Base-by-base conservation (phyloP, 2,797 vertebrate species). In the Toxotes lorentzi region DNA sequence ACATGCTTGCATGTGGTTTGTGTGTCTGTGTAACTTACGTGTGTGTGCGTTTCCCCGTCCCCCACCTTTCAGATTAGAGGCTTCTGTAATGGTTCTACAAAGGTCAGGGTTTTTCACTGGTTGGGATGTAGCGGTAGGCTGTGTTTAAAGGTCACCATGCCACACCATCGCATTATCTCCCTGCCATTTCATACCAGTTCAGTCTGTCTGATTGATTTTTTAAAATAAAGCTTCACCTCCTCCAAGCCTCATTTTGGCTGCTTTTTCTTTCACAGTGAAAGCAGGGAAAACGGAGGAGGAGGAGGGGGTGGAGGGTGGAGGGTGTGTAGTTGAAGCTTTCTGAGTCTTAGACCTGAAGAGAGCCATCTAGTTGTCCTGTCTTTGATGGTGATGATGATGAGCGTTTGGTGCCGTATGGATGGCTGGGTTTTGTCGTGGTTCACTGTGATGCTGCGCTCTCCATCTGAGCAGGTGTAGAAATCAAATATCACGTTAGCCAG, bases 31-130 rank as follows among this genome's bases (percentile, higher is more conserved):
- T 21, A 71, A 58, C 53, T 70, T n/a, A 62, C 2, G 10, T 77
- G 9, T 60, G 23, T 79, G 19, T 50, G 24, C 77, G 40, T 62
- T 60, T 79, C 50, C 64, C 73, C 66, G 73, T 83, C 84, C 80
- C 86, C 79, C 83, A 78, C 84, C 86, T 89, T 91, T 91, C 90
- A 91, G 93, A 95, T 94, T 94, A 93, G 92, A 90, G 86, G 88
- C 80, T 91, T 93, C 92, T 92, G 93, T 94, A 94, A 95, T 94
- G 93, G 92, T 92, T 93, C 88, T 89, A 93, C 92, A 96, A 95
- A 96, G 95, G 94, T 95, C 94, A 95, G 87, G 89, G 80, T 92
- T 92, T 90, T 93, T 90, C 76, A 64, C 80, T 74, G 83, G 84
- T 90, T 81, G 90, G 91, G 87, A 90, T 86, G 88, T 83, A 85